phyloP scores from a whole-genome alignment of 2,888 invertebrate species.

The Yponomeuta evonymella region DNA sequence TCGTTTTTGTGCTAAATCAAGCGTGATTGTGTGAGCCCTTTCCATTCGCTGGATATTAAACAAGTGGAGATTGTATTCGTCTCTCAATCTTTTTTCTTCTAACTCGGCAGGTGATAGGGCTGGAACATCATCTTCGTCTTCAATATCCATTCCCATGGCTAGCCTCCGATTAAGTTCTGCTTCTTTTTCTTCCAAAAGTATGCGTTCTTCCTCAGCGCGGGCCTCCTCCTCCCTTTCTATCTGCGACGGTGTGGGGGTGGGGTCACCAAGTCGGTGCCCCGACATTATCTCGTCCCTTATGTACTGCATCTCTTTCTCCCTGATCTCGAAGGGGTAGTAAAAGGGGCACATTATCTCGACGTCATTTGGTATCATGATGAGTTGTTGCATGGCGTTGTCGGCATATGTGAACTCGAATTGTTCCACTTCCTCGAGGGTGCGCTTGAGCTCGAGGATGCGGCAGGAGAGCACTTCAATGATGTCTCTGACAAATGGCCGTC shows the following conservation, averaged over 20 bases:
- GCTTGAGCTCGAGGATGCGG: conserved; percentile 76
- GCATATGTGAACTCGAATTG: conserved; percentile 81
- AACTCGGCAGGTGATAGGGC: conserved; percentile 43
- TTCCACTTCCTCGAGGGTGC: conserved; percentile 73
- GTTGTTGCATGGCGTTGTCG: conserved; percentile 81
- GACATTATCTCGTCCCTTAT: conserved; percentile 60
- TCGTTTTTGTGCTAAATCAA: conserved; percentile 37
- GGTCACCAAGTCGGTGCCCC: conserved; percentile 59
- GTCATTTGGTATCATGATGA: conserved; percentile 81
- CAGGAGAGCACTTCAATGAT: conserved; percentile 77
- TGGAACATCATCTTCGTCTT: conserved; percentile 33
- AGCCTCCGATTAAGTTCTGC: conserved; percentile 43
- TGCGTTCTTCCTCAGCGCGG: conserved; percentile 42
- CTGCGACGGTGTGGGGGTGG: conserved; percentile 52
- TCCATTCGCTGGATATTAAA: conserved; percentile 64
- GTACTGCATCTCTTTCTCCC: conserved; percentile 61
- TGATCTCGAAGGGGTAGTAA: conserved; percentile 77
- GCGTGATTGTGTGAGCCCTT: conserved; percentile 39
- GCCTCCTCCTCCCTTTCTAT: conserved; percentile 44
- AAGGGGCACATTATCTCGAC: conserved; percentile 79
- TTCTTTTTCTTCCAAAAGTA: conserved; percentile 42
- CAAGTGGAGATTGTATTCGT: conserved; percentile 45
- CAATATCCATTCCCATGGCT: conserved; percentile 45
- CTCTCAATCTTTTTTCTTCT: conserved; percentile 36
- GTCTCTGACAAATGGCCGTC: conserved; percentile 71